phyloP scores from a whole-genome alignment of 2,797 vertebrate species.

The Pangasius macronema region DNA sequence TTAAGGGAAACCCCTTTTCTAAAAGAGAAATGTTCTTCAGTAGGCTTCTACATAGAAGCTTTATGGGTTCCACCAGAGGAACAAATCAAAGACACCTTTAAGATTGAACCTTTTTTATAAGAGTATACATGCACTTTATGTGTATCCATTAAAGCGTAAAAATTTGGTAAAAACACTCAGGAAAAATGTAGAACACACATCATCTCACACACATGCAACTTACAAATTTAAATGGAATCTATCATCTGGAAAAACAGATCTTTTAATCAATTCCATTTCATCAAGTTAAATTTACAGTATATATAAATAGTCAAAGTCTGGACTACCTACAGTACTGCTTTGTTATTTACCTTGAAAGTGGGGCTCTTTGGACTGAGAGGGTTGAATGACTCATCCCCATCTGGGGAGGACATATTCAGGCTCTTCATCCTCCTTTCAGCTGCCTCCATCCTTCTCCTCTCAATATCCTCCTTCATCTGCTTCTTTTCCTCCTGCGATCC shows the following conservation, averaged over 20 bases:
- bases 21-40: background rate
- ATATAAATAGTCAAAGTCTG: background rate
- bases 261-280: slow-evolving; percentile 21
- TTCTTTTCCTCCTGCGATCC: slow-evolving; percentile 76
- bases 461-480: slow-evolving; percentile 75
- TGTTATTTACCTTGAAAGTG: slow-evolving; percentile 74
- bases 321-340: background rate
- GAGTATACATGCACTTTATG: slow-evolving; percentile 29
- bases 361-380: slow-evolving; percentile 75
- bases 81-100: background rate
- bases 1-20: background rate
- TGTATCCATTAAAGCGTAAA: slow-evolving; percentile 28
- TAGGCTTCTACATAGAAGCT: background rate
- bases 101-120: slow-evolving; percentile 18
- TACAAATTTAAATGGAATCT: slow-evolving; percentile 62
- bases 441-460: slow-evolving; percentile 74
- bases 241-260: slow-evolving; percentile 65
- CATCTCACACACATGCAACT: slow-evolving; percentile 62
- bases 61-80: background rate
- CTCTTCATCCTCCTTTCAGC: slow-evolving; percentile 75
- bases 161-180: background rate
- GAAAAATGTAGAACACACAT: slow-evolving; percentile 21
- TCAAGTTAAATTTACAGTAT: background rate
- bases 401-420: slow-evolving; percentile 67
- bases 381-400: slow-evolving; percentile 70